These are phyloP conservation scores for Morelia viridis DNA, from an alignment of 2,797 vertebrate genomes.

Conservation along the genomic window DNA sequence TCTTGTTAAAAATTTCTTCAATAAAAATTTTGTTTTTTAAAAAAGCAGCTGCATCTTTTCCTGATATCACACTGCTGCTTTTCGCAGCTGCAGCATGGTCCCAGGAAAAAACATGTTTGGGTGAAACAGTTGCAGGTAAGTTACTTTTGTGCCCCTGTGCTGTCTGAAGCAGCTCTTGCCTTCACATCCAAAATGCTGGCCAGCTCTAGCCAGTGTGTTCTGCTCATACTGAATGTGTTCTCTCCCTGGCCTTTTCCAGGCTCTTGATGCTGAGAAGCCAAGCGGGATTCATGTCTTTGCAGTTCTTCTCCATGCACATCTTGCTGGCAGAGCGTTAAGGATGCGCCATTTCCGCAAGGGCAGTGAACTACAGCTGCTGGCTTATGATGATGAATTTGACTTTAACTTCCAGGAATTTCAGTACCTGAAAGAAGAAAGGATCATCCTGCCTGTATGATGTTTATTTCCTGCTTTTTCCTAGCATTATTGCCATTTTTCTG, in stretches of 20 bases:
- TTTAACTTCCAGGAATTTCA: slow-evolving; percentile 92
- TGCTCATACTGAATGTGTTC: not conserved
- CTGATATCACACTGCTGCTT: not conserved
- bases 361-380: slow-evolving; percentile 78
- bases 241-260: slow-evolving; percentile 63
- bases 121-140: not conserved
- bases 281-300: slow-evolving; percentile 83
- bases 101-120: not conserved
- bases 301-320: slow-evolving; percentile 83
- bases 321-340: slow-evolving; percentile 81
- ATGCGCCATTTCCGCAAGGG: slow-evolving; percentile 81
- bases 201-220: not conserved
- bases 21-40: not conserved
- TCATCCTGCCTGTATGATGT: slow-evolving; percentile 78
- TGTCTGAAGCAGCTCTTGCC: not conserved
- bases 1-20: not conserved
- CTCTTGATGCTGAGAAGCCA: slow-evolving; percentile 80
- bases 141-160: not conserved
- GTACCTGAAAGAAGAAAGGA: slow-evolving; percentile 81
- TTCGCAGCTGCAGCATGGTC: not conserved
- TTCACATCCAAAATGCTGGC: not conserved
- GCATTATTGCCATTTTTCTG: not conserved
- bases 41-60: not conserved
- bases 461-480: slow-evolving; percentile 5
- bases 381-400: slow-evolving; percentile 83